Conservation (phyloP, 2,797 vertebrate species). For the Valencia hispanica region DNA sequence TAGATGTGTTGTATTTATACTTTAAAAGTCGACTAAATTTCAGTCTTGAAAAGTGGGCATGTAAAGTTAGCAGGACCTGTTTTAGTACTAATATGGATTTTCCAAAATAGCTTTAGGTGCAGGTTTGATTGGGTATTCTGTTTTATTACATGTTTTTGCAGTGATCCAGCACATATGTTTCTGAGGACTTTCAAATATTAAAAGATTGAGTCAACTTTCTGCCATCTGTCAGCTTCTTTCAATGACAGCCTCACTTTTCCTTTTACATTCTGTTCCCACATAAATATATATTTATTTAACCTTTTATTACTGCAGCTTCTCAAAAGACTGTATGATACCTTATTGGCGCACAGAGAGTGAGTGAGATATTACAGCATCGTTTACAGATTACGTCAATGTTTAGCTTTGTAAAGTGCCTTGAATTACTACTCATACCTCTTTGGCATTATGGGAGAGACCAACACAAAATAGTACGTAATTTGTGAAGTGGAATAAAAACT, state of each 20-base stretch:
- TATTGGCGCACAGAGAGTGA: not conserved
- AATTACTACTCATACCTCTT: not conserved
- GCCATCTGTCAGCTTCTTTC: not conserved
- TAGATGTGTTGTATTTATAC: not conserved
- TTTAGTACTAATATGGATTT: too few relatives aligned
- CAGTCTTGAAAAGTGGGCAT: too few relatives aligned
- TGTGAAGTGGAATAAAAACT: not conserved
- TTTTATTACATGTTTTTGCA: not conserved
- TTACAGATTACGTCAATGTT: not conserved
- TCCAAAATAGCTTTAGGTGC: too few relatives aligned
- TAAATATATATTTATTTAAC: not conserved
- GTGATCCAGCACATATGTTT: not conserved
- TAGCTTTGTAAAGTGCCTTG: not conserved
- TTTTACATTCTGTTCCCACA: not conserved
- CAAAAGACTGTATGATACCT: not conserved
- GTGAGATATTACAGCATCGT: not conserved
- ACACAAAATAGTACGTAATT: not conserved
- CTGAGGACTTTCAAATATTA: not conserved
- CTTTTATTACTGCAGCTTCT: not conserved
- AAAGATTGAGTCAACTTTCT: not conserved
- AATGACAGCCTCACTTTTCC: not conserved
- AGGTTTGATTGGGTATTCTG: not conserved
- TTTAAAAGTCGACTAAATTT: not conserved
- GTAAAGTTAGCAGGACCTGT: too few relatives aligned
- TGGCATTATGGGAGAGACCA: not conserved